Evolutionary conservation across 2,113 vertebrate genomes (phyloP).

Genomic region (Axis porcinus): DNA sequence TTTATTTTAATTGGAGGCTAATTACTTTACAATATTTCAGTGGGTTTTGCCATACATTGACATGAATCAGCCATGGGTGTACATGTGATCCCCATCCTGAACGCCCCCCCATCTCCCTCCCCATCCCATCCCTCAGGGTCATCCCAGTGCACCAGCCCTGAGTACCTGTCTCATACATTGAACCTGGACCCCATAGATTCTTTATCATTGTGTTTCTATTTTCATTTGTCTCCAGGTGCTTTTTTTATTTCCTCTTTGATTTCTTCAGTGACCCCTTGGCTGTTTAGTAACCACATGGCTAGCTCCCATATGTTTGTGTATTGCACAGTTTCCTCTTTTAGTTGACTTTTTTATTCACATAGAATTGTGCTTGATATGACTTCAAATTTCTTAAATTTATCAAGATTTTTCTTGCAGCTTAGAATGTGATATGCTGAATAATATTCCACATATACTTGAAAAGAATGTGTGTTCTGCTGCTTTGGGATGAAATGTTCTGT

Average conservation of each 20-base stretch:
- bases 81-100: not conserved
- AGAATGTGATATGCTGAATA: not conserved
- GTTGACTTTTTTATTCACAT: not conserved
- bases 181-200: not conserved
- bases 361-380: not conserved
- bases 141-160: too few species aligned
- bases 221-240: not conserved
- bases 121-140: too few species aligned
- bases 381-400: not conserved
- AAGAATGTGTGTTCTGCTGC: not conserved
- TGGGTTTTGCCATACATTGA: not conserved
- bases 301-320: not conserved
- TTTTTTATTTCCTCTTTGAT: not conserved
- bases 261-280: not conserved
- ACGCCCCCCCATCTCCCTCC: not conserved
- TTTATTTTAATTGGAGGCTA: not conserved
- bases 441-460: not conserved
- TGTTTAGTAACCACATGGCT: not conserved
- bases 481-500: not conserved
- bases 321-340: not conserved
- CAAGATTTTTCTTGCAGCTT: not conserved
- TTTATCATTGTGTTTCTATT: not conserved
- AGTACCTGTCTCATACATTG: not conserved
- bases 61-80: not conserved
- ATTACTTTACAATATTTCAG: not conserved